A percentile compares a stretch with the other conserved stretches of the same genome.
These are phyloP conservation scores for Sorex fumeus DNA, from an alignment of 2,113 vertebrate species.

Conservation along the genomic window DNA sequence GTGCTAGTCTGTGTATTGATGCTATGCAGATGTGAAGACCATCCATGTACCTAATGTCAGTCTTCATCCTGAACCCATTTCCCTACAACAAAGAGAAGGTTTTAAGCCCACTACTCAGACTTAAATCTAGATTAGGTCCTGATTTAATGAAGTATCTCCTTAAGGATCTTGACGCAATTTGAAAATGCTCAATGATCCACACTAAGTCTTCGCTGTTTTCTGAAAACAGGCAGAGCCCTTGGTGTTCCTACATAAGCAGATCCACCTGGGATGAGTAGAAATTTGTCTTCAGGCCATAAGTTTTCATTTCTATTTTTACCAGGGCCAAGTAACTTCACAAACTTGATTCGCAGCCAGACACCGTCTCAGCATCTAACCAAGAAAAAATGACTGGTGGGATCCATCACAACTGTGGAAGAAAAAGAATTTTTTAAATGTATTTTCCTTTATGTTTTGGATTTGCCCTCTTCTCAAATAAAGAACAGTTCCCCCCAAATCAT, in stretches of 20 bases:
- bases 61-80: neutral
- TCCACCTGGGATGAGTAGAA: constrained; percentile 13
- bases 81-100: neutral
- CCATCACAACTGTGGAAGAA: neutral
- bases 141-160: neutral
- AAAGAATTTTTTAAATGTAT: neutral
- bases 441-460: constrained; percentile 21
- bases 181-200: constrained; percentile 31
- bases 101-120: neutral
- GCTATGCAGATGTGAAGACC: neutral
- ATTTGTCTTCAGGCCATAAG: constrained; percentile 4
- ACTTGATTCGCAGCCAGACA: neutral
- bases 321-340: constrained; percentile 23
- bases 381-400: constrained; percentile 6
- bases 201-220: constrained; percentile 12
- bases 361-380: neutral
- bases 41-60: neutral
- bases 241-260: constrained; percentile 40
- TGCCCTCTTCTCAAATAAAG: constrained; percentile 26
- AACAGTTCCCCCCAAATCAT: neutral
- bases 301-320: constrained; percentile 55
- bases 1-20: neutral
- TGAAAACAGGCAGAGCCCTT: constrained; percentile 28
- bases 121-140: neutral
- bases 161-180: constrained; percentile 54